These are phyloP conservation scores for Hylia prasina DNA, from an alignment of 2,113 vertebrate genomes.

Conservation along the genomic window DNA sequence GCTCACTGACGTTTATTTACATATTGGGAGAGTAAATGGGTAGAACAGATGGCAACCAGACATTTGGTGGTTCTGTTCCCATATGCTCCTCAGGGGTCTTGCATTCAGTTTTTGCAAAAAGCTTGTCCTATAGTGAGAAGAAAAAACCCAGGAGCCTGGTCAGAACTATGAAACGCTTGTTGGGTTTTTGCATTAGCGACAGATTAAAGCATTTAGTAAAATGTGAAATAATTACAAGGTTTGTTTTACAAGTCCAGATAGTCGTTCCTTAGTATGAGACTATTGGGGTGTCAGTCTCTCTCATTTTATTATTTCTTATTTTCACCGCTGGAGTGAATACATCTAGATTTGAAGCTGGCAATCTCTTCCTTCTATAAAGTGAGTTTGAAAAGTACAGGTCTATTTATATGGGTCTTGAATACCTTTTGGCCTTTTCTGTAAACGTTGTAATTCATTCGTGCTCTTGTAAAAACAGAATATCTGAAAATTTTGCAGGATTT, in stretches of 20 bases:
- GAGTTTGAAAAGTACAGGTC: neutral
- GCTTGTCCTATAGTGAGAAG: slow-evolving; percentile 58
- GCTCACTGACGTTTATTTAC: slow-evolving; percentile 78
- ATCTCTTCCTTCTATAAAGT: neutral
- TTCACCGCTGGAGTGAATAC: neutral
- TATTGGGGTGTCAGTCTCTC: neutral
- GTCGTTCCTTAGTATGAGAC: neutral
- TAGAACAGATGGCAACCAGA: slow-evolving; percentile 83
- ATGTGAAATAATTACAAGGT: slow-evolving; percentile 57
- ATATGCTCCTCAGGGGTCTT: slow-evolving; percentile 69
- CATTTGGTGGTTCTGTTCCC: slow-evolving; percentile 66
- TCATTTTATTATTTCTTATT: neutral
- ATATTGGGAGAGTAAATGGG: slow-evolving; percentile 73
- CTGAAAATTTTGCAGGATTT: neutral
- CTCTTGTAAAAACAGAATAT: neutral
- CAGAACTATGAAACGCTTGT: slow-evolving; percentile 47
- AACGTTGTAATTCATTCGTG: neutral
- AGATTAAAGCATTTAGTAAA: slow-evolving; percentile 59
- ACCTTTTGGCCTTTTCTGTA: neutral
- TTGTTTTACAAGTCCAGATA: slow-evolving; percentile 52
- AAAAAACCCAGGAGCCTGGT: slow-evolving; percentile 48
- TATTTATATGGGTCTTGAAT: neutral
- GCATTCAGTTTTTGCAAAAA: slow-evolving; percentile 68
- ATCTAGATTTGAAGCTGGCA: neutral
- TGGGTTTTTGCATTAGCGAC: slow-evolving; percentile 48